Evolutionary conservation across 2,797 vertebrate genomes (phyloP).

Genomic region (Heliangelus exortis): DNA sequence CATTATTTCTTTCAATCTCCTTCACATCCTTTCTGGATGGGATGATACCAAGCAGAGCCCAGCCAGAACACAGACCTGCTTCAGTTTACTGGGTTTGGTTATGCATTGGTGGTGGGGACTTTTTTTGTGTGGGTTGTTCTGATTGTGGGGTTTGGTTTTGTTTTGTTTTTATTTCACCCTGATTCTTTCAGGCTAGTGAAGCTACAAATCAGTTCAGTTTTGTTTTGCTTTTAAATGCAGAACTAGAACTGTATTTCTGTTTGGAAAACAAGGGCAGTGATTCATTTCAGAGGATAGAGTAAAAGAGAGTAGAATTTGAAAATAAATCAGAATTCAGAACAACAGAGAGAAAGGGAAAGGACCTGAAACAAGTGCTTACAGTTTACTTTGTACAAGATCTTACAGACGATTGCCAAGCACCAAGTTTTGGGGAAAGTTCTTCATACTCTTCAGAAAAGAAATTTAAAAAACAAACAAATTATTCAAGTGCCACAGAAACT

Average conservation of each 20-base stretch:
- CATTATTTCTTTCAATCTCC: not conserved
- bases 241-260: not conserved
- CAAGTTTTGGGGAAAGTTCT: not conserved
- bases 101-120: not conserved
- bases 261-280: not conserved
- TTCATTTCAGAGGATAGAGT: not conserved
- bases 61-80: not conserved
- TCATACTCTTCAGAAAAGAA: not conserved
- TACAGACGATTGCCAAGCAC: not conserved
- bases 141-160: too few species aligned
- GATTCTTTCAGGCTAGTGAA: not conserved
- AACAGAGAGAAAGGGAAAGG: not conserved
- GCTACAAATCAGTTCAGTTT: not conserved
- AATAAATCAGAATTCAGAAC: not conserved
- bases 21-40: not conserved
- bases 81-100: not conserved
- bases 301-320: not conserved
- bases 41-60: not conserved
- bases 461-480: not conserved
- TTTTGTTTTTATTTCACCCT: not conserved
- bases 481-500: not conserved
- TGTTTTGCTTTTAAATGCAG: not conserved
- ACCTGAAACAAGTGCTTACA: not conserved
- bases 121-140: not conserved
- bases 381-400: not conserved